Base-by-base conservation (phyloP, 2,797 vertebrate genomes). In the Dendrocincla fuliginosa region DNA sequence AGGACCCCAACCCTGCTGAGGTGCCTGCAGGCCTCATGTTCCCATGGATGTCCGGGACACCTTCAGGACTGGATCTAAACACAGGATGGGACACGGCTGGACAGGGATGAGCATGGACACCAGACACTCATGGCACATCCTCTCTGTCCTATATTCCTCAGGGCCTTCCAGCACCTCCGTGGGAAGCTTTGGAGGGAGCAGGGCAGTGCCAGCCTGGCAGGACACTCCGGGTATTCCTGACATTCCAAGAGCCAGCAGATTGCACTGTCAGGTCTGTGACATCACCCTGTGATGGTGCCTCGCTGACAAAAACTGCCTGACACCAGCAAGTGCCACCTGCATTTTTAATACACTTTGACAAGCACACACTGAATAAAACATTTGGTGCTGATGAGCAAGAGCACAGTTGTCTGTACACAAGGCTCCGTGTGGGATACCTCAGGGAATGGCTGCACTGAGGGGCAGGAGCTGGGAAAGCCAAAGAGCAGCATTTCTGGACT, bases 311-410 rank as follows among this genome's bases (percentile, higher is more conserved):
- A 92, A 59, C 71, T 64, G 68, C 76, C 71, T 55, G 81, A 8
- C 87, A 89, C 57, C 8, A 73, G 91, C 88, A 57, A 85, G 57
- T 44, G 76, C 92, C 83, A 89, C 60, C 94, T 97, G 91, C 85
- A 90, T 95, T 90, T 96, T 95, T 95, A 90, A 97, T 61, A 78
- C 5, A 11, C 78, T 68, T 13, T 90, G 94, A 93, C 83, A 74
- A 81, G 49, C 60, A 25, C n/a, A 63, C 53, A 18, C 89, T 87
- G 89, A 97, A 96, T 93, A 84, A 84, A 96, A 95, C 81, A 85
- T 89, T 53, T 49, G n/a, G 41, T 35, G 71, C 78, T 73, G 18
- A 42, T 9, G 37, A 91, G 67, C 20, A 22, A 41, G 46, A 73
- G 47, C 64, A 32, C 44, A 50, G 71, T 6, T 60, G 65, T 24